phyloP scores from a whole-genome alignment of 2,113 vertebrate genomes.

The Petroica traversi region DNA sequence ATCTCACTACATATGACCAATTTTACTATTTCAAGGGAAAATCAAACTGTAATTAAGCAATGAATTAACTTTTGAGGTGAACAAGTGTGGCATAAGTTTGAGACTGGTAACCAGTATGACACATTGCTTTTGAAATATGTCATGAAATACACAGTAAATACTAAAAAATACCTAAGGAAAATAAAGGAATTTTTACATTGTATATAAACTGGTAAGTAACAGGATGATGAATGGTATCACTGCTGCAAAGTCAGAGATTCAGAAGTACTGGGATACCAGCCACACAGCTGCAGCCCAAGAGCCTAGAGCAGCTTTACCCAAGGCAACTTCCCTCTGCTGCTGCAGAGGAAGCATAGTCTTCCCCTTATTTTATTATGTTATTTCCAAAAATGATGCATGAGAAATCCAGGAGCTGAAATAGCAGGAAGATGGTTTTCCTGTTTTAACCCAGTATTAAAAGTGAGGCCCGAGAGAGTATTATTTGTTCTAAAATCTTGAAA shows the following conservation, averaged over 20 bases:
- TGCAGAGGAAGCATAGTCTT: background rate
- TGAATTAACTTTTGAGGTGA: background rate
- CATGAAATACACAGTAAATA: background rate
- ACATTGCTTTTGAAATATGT: background rate
- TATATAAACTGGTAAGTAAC: background rate
- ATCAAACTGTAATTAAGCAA: background rate
- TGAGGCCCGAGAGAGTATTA: background rate
- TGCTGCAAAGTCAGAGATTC: background rate
- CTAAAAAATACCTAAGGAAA: background rate
- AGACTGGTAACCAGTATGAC: background rate
- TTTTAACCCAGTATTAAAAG: background rate
- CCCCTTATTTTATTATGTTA: background rate
- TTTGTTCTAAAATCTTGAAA: background rate
- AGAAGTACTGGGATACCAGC: background rate
- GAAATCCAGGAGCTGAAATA: background rate
- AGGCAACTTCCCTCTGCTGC: background rate
- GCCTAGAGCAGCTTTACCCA: background rate
- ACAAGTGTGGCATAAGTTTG: background rate
- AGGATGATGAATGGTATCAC: background rate
- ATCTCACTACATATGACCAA: fast-evolving
- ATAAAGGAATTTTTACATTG: background rate
- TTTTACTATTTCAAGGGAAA: background rate
- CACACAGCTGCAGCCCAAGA: background rate
- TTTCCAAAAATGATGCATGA: background rate
- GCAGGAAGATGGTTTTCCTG: background rate